Conservation (phyloP, 1,140 invertebrate species). For the Daktulosphaira vitifoliae region DNA sequence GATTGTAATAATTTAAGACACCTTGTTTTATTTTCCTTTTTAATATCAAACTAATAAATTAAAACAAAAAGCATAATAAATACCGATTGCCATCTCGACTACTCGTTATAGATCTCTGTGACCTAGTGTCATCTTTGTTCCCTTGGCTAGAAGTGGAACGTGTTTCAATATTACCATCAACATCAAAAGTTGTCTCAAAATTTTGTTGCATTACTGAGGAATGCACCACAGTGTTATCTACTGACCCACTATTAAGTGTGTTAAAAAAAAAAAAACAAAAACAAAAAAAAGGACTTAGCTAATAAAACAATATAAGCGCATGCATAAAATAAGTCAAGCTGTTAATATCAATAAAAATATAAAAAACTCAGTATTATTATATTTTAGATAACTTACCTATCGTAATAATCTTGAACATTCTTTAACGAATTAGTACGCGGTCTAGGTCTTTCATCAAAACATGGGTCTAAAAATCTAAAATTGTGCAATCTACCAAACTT, state of each 20-base stretch:
- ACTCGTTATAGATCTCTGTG: constrained; percentile 51
- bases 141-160: constrained; percentile 44
- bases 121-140: constrained; percentile 56
- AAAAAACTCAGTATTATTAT: too few species aligned
- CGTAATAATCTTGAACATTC: constrained; percentile 55
- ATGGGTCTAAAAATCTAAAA: constrained; percentile 87
- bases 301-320: neutral
- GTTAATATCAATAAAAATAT: neutral
- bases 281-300: neutral
- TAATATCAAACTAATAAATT: too few species aligned
- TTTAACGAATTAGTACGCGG: constrained; percentile 60
- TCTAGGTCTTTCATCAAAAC: constrained; percentile 68
- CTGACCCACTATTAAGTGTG: constrained; percentile 30
- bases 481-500: constrained; percentile 85
- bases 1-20: too few species aligned
- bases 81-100: constrained; percentile 48
- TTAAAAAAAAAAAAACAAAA: constrained; percentile 19
- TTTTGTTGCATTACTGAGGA: constrained; percentile 48
- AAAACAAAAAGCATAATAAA: too few species aligned
- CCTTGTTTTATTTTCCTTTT: too few species aligned
- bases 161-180: constrained; percentile 74
- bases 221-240: constrained; percentile 29
- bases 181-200: constrained; percentile 73
- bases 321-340: constrained; percentile 14
- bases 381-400: too few species aligned